phyloP scores from a whole-genome alignment of 2,113 vertebrate species.

The Chaetura pelagica region DNA sequence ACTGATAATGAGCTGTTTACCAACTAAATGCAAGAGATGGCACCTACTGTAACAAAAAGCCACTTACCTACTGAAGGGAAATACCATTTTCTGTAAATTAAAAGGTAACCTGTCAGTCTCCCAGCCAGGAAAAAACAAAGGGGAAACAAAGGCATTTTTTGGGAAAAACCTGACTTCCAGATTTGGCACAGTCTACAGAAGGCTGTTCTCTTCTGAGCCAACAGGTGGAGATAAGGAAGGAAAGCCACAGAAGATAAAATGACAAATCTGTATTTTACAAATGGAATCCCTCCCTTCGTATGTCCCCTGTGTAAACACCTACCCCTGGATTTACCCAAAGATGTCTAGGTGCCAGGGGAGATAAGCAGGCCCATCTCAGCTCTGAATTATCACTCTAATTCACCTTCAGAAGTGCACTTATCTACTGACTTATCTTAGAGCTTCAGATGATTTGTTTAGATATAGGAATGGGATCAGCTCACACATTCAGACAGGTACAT shows the following conservation, averaged over 20 bases:
- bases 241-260: not conserved
- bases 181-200: not conserved
- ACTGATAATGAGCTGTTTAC: not conserved
- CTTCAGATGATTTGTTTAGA: not conserved
- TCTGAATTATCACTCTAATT: not conserved
- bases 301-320: not conserved
- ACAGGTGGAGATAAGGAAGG: not conserved
- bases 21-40: not conserved
- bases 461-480: not conserved
- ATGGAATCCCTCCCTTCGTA: not conserved
- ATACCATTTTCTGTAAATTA: not conserved
- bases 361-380: not conserved
- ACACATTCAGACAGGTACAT: not conserved
- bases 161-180: not conserved
- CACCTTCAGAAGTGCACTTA: not conserved
- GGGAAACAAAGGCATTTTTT: accelerated
- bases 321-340: not conserved
- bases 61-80: not conserved
- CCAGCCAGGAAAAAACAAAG: not conserved
- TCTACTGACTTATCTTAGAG: not conserved
- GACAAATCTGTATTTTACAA: not conserved
- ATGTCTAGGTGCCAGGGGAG: not conserved
- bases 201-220: not conserved
- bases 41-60: not conserved
- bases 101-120: not conserved